Percentiles rank a stretch among this genome's conserved stretches.
phyloP scores from a whole-genome alignment of 1,140 invertebrate genomes.

The Zaprionus taronus region DNA sequence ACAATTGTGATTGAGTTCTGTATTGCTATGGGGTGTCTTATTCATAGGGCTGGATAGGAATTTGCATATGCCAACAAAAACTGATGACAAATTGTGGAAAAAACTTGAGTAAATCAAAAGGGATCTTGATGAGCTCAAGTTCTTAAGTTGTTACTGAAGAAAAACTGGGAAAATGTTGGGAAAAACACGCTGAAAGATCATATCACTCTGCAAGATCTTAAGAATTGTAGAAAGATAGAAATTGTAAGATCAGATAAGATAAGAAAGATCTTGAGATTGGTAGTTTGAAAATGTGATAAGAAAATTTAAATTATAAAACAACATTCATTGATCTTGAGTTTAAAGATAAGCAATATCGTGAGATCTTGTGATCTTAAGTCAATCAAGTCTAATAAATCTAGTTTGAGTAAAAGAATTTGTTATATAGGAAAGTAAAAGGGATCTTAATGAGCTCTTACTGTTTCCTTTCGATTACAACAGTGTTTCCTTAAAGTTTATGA shows the following conservation, averaged over 20 bases:
- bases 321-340: not conserved
- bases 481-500: not conserved
- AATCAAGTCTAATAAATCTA: not conserved
- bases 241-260: not conserved
- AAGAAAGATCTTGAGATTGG: not conserved
- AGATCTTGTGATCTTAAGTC: not conserved
- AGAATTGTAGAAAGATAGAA: not conserved
- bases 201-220: not conserved
- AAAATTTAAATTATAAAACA: not conserved
- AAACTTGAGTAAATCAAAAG: constrained; percentile 11
- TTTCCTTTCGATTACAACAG: not conserved
- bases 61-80: constrained; percentile 49
- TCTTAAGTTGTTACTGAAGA: not conserved
- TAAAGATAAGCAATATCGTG: not conserved
- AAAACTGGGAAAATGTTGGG: not conserved
- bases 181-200: not conserved
- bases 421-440: not conserved
- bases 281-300: not conserved
- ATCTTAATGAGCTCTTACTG: not conserved
- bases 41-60: constrained; percentile 9
- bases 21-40: constrained; percentile 8
- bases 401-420: not conserved
- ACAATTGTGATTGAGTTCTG: constrained; percentile 62
- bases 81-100: constrained; percentile 38
- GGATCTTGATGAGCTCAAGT: constrained; percentile 11